These are phyloP conservation scores for Trachymyrmex septentrionalis DNA, from an alignment of 1,140 invertebrate species.

Conservation along the genomic window DNA sequence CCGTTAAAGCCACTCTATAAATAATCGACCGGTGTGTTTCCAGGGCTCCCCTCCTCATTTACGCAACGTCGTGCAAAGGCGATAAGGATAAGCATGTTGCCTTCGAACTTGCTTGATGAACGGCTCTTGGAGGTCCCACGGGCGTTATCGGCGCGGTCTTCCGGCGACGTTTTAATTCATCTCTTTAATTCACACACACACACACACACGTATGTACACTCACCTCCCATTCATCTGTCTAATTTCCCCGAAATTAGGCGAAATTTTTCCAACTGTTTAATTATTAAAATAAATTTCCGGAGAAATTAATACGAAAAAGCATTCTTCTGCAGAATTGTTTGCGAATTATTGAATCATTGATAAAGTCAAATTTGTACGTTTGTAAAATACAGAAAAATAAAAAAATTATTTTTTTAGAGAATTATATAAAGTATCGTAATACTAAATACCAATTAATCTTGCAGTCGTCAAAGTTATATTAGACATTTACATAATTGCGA, in stretches of 20 bases:
- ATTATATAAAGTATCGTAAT: background rate
- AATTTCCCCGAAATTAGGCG: too few relatives aligned
- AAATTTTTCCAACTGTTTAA: background rate
- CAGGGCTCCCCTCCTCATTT: conserved; percentile 67
- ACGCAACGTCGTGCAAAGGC: conserved; percentile 71
- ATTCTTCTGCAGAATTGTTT: background rate
- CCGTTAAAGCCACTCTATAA: conserved; percentile 74
- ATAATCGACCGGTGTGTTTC: conserved; percentile 78
- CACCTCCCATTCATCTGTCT: background rate
- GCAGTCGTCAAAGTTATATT: background rate
- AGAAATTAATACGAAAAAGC: background rate
- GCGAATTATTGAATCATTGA: background rate
- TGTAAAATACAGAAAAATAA: background rate
- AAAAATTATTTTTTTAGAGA: background rate
- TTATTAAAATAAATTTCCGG: background rate
- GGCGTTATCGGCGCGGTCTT: background rate
- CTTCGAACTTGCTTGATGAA: conserved; percentile 54
- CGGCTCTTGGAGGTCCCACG: background rate
- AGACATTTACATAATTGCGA: background rate
- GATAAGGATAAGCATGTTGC: conserved; percentile 77
- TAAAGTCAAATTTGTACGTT: background rate
- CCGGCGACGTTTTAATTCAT: conserved; percentile 13
- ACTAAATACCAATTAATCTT: background rate
- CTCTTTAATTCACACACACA: background rate
- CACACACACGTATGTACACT: background rate